Evolutionary conservation across 2,888 invertebrate species (phyloP), one percentile per base, ranked within the genome.

Genomic region (Scaeva pyrastri): DNA sequence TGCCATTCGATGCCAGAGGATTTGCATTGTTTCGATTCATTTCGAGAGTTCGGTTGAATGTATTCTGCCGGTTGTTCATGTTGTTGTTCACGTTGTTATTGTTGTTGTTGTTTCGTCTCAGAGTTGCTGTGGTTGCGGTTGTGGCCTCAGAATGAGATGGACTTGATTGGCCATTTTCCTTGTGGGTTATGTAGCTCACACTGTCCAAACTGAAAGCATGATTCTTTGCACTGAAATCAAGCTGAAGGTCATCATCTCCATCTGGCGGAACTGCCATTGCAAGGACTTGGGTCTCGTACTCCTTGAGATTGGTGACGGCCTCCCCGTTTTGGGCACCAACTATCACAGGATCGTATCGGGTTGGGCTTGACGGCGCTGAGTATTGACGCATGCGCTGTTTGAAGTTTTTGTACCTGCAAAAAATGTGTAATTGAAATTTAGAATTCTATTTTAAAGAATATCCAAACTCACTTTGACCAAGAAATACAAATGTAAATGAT

Each of bases 401-500:
- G 92, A 97, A 97, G 68, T 96, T 96, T 91, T 97, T 97, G 91
- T 97, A 97, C 90, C 97, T 97, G 90, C 4, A 91, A 91, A 72
- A 64, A 45, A n/a, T n/a, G n/a, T n/a, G n/a, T n/a, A n/a, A 12
- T 66, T 48, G 43, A 60, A 73, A 21, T 21, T 19, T 31, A 39
- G n/a, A 43, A 36, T 2, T n/a, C 14, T 23, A 11, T 39, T 4
- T 43, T n/a, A 14, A 1, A 43, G 48, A 11, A n/a, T 16, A 12
- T 14, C 3, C 1, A 11, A 21, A 91, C 93, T 93, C 92, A 97
- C 97, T 96, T 96, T 74, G 97, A 97, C 97, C 98, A 98, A 1
- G 98, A 98, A 71, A 98, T 96, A 92, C 98, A 97, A 83, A 98
- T 97, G 91, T 98, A 98, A 70, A 98, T 95, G 62, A 98, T 98